A percentile compares a stretch with the other conserved stretches of the same genome.
These are phyloP conservation scores for Fopius arisanus DNA, from an alignment of 1,140 invertebrate genomes.

Conservation along the genomic window DNA sequence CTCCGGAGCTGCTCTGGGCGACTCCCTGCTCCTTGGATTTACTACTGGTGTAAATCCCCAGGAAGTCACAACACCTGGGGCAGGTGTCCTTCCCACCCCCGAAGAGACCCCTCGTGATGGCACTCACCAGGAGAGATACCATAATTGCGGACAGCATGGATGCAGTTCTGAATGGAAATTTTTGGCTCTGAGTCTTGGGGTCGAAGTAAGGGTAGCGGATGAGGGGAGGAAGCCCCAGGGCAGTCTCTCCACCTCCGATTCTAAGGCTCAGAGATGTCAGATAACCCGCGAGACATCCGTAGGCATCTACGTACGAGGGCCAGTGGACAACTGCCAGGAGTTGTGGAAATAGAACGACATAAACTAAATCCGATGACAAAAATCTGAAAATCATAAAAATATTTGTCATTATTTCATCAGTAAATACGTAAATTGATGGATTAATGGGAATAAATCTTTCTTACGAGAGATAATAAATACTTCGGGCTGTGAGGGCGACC, in stretches of 20 bases:
- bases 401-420: not conserved
- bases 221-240: slow-evolving; percentile 69
- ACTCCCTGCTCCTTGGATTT: slow-evolving; percentile 58
- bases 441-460: slow-evolving; percentile 29
- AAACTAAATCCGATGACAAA: slow-evolving; percentile 80
- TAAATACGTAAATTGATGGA: not conserved
- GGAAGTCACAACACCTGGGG: slow-evolving; percentile 58
- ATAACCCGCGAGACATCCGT: slow-evolving; percentile 77
- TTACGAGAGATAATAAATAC: slow-evolving; percentile 83
- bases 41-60: slow-evolving; percentile 58
- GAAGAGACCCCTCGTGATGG: slow-evolving; percentile 67
- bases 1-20: slow-evolving; percentile 58
- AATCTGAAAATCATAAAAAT: slow-evolving; percentile 62
- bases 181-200: slow-evolving; percentile 64
- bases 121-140: slow-evolving; percentile 68
- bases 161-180: slow-evolving; percentile 70
- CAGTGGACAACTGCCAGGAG: slow-evolving; percentile 81
- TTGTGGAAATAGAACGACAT: slow-evolving; percentile 85
- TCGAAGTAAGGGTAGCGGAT: slow-evolving; percentile 73
- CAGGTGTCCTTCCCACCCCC: slow-evolving; percentile 64
- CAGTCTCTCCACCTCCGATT: slow-evolving; percentile 74
- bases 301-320: slow-evolving; percentile 75
- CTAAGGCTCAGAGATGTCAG: slow-evolving; percentile 73
- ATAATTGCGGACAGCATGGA: slow-evolving; percentile 70
- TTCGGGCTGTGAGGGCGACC: slow-evolving; percentile 77